phyloP scores from a whole-genome alignment of 35 echinoderm and acorn worm genomes.

The Heliocidaris erythrogramma region DNA sequence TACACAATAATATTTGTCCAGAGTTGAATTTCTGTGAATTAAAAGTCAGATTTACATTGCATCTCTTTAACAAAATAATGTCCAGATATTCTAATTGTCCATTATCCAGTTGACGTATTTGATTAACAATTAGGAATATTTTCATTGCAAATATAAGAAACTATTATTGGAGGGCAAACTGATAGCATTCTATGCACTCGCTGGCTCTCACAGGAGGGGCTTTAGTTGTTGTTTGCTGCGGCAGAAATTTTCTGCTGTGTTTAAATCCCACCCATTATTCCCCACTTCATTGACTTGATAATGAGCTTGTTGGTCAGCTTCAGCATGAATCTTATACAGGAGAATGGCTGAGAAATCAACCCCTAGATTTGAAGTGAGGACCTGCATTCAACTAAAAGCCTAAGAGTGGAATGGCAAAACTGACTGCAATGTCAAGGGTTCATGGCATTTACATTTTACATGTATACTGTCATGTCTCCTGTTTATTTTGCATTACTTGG shows the following conservation, averaged over 20 bases:
- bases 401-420: conserved; percentile 33
- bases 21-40: no score
- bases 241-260: background rate
- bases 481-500: background rate
- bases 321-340: background rate
- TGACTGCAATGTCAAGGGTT: background rate
- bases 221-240: background rate
- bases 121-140: no score
- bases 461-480: no score
- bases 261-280: background rate
- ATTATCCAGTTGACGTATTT: no score
- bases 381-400: background rate
- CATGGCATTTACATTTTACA: background rate
- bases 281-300: background rate
- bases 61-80: no score
- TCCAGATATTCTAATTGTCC: no score
- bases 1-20: no score
- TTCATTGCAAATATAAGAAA: no score
- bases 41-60: no score
- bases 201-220: background rate
- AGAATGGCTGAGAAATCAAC: background rate
- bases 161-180: no score
- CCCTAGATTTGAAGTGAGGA: background rate
- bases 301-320: background rate
- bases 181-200: background rate